Evolutionary conservation across 2,888 invertebrate genomes (phyloP), one percentile per base, ranked within the genome.

Genomic region (Epirrhoe tristata): DNA sequence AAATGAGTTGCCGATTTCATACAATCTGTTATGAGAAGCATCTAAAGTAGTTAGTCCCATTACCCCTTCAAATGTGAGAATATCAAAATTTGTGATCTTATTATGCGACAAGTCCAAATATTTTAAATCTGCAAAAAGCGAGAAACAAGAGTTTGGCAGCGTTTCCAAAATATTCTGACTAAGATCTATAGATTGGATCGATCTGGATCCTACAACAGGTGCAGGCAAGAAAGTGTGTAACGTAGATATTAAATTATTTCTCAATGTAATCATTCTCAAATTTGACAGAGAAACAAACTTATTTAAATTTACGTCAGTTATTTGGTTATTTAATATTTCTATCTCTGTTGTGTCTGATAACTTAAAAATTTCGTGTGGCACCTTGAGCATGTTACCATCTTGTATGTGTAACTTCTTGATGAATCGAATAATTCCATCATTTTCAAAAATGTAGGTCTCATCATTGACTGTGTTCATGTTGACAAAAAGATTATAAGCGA

Each of bases 1-100:
- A 8, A 69, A 66, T 1, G 66, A 60, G 50, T 63, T 63, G 24
- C 66, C 63, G 4, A 69, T 66, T 63, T 59, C 63, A 34, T 54
- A 57, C n/a, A 69, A 39, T 16, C 24, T 54, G 50, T 69, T 69
- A 24, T 66, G 43, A 17, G 69, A 66, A 60, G 66, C 56, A 50
- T 69, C 69, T 34, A 69, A 36, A 0, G 34, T 66, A 17, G 1
- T 57, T n/a, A 69, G 55, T 24, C 58, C 36, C 34, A 58, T 53
- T 5, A 69, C 56, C 6, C 69, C 69, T 60, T 69, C 69, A 56
- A 69, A 69, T 34, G 69, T 69, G 12, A 69, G 60, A 31, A 69
- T 66, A 58, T 66, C 63, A 34, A 69, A 63, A n/a, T 31, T 60
- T 12, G 14, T n/a, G 24, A 69, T 66, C 14, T 31, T 14, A 58